phyloP scores from a whole-genome alignment of 2,888 invertebrate genomes.

The Sepiola atlantica region DNA sequence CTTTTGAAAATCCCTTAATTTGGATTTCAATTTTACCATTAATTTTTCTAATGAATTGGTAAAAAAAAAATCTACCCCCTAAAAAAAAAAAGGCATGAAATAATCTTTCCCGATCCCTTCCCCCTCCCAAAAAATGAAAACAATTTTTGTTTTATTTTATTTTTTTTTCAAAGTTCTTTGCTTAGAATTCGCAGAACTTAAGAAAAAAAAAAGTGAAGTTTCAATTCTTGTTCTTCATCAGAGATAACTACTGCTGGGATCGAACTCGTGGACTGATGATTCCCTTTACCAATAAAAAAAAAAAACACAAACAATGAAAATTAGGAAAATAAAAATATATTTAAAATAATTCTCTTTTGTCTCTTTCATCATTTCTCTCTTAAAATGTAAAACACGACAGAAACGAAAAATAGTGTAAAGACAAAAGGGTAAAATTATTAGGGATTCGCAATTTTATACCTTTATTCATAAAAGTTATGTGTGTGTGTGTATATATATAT shows the following conservation, averaged over 20 bases:
- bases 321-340: background rate
- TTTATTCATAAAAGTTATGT: too few species aligned
- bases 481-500: too few species aligned
- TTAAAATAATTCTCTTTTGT: background rate
- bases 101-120: too few species aligned
- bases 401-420: background rate
- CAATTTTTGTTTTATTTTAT: too few species aligned
- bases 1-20: too few species aligned
- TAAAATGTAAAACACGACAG: background rate
- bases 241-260: background rate
- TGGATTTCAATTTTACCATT: too few species aligned
- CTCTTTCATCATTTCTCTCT: background rate
- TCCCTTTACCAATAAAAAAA: background rate
- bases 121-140: too few species aligned
- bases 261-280: background rate
- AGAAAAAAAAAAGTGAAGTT: background rate
- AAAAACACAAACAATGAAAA: background rate
- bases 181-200: too few species aligned
- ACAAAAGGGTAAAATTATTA: background rate
- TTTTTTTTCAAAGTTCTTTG: too few species aligned
- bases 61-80: too few species aligned
- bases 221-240: background rate
- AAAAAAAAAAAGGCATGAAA: too few species aligned
- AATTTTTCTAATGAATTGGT: too few species aligned
- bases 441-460: background rate